phyloP scores from a whole-genome alignment of 2,888 invertebrate genomes.

The Phalera bucephala region DNA sequence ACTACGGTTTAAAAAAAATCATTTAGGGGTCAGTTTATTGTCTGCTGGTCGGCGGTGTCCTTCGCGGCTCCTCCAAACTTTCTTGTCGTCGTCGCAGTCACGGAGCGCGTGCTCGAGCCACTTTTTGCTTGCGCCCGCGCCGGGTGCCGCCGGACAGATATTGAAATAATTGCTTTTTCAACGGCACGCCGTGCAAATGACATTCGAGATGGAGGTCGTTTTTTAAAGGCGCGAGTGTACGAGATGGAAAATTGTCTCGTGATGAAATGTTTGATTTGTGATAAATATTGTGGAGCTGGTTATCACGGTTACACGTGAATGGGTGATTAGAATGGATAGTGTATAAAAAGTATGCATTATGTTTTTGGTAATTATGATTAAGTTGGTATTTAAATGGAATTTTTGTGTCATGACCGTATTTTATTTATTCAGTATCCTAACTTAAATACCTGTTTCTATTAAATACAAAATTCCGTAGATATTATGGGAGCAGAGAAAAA shows the following conservation, averaged over 20 bases:
- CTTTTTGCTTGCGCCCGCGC: slow-evolving; percentile 65
- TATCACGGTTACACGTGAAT: slow-evolving; percentile 7
- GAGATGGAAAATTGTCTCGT: slow-evolving; percentile 71
- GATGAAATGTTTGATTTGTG: slow-evolving; percentile 68
- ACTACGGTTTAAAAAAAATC: no score
- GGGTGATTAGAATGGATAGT: no score
- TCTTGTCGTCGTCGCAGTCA: slow-evolving; percentile 58
- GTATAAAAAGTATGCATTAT: no score
- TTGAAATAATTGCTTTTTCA: slow-evolving; percentile 83
- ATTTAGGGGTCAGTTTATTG: slow-evolving; percentile 26
- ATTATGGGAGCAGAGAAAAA: no score
- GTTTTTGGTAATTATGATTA: no score
- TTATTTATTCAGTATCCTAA: no score
- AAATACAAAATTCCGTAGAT: no score
- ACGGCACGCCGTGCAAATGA: slow-evolving; percentile 81
- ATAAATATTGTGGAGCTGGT: slow-evolving; percentile 30
- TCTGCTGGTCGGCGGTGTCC: slow-evolving; percentile 44
- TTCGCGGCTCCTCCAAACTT: slow-evolving; percentile 64
- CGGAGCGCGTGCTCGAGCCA: slow-evolving; percentile 71
- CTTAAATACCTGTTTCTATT: no score
- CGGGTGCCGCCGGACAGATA: slow-evolving; percentile 72
- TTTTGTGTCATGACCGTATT: no score
- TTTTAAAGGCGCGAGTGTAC: slow-evolving; percentile 57
- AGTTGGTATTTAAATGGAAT: no score
- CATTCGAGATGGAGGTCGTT: slow-evolving; percentile 82